Base-by-base conservation (phyloP, 1,140 invertebrate genomes). In the Leptinotarsa undecemlineata region DNA sequence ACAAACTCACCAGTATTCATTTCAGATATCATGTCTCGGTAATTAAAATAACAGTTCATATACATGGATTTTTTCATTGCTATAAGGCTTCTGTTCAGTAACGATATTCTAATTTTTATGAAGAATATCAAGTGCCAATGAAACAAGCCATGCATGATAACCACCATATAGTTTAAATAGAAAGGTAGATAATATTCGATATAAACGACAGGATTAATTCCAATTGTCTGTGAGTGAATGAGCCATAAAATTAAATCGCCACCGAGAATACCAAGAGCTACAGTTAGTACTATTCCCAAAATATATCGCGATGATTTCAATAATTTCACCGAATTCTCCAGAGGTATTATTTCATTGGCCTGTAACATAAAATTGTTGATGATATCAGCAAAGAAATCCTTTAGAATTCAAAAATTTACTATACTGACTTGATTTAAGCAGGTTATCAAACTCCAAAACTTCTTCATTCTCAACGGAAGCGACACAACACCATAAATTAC, bases 391-490 rank as follows among this genome's bases (percentile, higher is more conserved):
- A 33, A 33, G 5, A 33, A 33, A 33, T 6, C 6, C 5, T 33
- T 33, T 1, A 33, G 26, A 33, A 33, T 33, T 33, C 1, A 33
- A 6, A 33, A 33, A 33, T 33, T 8, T 2, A 8, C 1, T 33
- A 33, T 33, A 57, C 51, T 57, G 17, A 72, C 71, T 33, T 72
- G 60, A 47, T 72, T 72, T 21, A 72, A 48, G 15, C 19, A 11
- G 3, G 19, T 47, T 26, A 72, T 21, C 33, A 72, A 47, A 23
- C 19, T 72, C 71, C 71, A 72, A 42, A 72, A 42, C 26, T 63
- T 72, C 57, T 21, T 72, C 13, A 72, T 19, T 48, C 47, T 72
- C 17, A 47, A 48, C 3, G 51, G 71, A 3, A 72, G 15, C 4
- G 61, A 62, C 4, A 72, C 3, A 23, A 48, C 19, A 3, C 48